phyloP scores from a whole-genome alignment of 1,140 invertebrate genomes.

The Caenorhabditis inopinata region DNA sequence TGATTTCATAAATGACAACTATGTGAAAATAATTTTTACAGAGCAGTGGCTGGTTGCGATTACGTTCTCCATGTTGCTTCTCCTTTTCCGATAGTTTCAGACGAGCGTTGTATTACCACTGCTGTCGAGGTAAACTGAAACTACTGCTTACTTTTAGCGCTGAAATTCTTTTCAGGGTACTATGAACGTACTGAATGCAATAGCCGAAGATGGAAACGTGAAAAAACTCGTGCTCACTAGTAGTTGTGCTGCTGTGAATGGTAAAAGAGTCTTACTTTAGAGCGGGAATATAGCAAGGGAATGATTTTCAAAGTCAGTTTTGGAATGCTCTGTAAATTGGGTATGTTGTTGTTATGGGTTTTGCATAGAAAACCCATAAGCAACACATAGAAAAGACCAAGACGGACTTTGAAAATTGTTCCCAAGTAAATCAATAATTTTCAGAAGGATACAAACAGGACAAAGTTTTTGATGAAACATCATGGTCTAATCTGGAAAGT shows the following conservation, averaged over 20 bases:
- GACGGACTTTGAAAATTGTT: slow-evolving; percentile 43
- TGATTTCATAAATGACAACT: too few relatives aligned
- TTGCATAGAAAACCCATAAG: too few relatives aligned
- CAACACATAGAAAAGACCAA: too few relatives aligned
- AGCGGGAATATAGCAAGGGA: too few relatives aligned
- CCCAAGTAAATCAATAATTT: slow-evolving; percentile 1
- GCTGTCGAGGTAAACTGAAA: slow-evolving; percentile 71
- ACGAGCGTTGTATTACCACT: slow-evolving; percentile 69
- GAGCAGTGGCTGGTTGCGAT: slow-evolving; percentile 69
- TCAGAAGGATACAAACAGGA: slow-evolving; percentile 64
- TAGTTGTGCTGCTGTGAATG: slow-evolving; percentile 70
- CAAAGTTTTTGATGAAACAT: slow-evolving; percentile 69
- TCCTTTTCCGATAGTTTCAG: slow-evolving; percentile 69
- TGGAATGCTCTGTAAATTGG: too few relatives aligned
- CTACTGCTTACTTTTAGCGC: background rate
- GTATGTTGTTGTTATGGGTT: too few relatives aligned
- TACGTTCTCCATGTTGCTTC: slow-evolving; percentile 72
- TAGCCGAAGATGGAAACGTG: slow-evolving; percentile 67
- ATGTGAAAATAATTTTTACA: slow-evolving; percentile 65
- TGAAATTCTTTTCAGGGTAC: slow-evolving; percentile 70
- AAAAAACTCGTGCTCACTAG: slow-evolving; percentile 72
- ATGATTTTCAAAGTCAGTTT: too few relatives aligned
- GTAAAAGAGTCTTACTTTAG: too few relatives aligned
- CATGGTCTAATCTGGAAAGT: slow-evolving; percentile 69
- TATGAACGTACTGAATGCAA: slow-evolving; percentile 70